Evolutionary conservation across 2,888 invertebrate genomes (phyloP).

Genomic region (Philaethria dido): DNA sequence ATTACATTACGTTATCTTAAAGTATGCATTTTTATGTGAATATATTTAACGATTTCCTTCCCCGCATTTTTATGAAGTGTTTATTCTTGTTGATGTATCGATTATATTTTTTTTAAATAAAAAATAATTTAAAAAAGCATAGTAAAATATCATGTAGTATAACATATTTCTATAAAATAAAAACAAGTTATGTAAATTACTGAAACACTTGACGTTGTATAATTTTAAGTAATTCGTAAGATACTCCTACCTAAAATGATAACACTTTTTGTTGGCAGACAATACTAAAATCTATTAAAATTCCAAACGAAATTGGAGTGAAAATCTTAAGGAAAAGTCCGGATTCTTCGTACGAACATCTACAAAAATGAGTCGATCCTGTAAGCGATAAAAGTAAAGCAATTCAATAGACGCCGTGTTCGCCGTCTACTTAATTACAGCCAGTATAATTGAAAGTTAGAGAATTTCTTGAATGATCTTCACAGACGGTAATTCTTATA

Average conservation of each 20-base stretch:
- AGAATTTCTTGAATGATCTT: constrained; percentile 21
- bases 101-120: background rate
- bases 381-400: constrained; percentile 67
- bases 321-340: constrained; percentile 44
- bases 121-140: background rate
- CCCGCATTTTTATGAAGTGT: constrained; percentile 13
- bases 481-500: constrained; percentile 1
- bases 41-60: constrained; percentile 15
- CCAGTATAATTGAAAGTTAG: constrained; percentile 73
- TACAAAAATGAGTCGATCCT: constrained; percentile 69
- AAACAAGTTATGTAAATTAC: no score
- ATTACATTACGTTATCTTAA: constrained; percentile 34
- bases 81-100: constrained; percentile 28
- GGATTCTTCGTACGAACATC: constrained; percentile 43
- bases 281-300: constrained; percentile 48
- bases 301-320: constrained; percentile 51
- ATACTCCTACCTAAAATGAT: constrained; percentile 33
- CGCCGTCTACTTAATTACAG: constrained; percentile 72
- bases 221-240: background rate
- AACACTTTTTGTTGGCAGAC: constrained; percentile 18
- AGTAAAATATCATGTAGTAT: background rate
- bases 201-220: background rate
- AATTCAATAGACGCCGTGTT: constrained; percentile 72
- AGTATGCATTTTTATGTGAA: constrained; percentile 25
- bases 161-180: background rate